phyloP scores from a whole-genome alignment of 2,113 vertebrate species.

The Antennarius striatus region DNA sequence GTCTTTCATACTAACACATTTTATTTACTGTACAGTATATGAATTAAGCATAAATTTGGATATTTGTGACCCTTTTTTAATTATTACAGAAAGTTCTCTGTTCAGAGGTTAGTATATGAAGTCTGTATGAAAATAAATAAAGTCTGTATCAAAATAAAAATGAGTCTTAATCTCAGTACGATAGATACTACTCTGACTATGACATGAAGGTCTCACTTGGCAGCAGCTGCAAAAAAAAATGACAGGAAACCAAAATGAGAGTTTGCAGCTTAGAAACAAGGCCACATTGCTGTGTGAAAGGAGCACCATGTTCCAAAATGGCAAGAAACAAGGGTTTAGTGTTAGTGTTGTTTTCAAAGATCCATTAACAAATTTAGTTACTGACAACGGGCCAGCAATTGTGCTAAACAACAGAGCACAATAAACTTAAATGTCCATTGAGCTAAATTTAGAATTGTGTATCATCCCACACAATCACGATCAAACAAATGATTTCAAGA shows the following conservation, averaged over 20 bases:
- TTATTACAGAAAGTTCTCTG: background rate
- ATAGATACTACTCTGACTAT: conserved; percentile 29
- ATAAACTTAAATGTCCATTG: background rate
- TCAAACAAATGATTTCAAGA: background rate
- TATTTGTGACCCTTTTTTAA: background rate
- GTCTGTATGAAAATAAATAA: conserved; percentile 14
- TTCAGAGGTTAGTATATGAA: background rate
- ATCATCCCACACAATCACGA: background rate
- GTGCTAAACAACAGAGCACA: background rate
- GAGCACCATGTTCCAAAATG: conserved; percentile 51
- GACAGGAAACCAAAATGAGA: conserved; percentile 70
- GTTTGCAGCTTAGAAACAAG: conserved; percentile 59
- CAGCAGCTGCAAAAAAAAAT: conserved; percentile 42
- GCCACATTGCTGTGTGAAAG: conserved; percentile 38
- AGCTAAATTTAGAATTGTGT: conserved; percentile 23
- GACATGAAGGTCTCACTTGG: conserved; percentile 33
- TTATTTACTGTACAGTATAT: background rate
- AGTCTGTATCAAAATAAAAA: conserved; percentile 18
- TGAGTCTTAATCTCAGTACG: conserved; percentile 11
- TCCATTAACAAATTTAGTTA: conserved; percentile 32
- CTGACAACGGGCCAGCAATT: conserved; percentile 10
- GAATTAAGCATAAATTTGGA: background rate
- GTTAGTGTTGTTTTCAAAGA: conserved; percentile 15
- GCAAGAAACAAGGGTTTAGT: conserved; percentile 44
- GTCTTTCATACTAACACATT: background rate